Percentiles rank a stretch among this genome's conserved stretches.
Conservation (phyloP, 1,140 invertebrate genomes). For the Agraylea sexmaculata region DNA sequence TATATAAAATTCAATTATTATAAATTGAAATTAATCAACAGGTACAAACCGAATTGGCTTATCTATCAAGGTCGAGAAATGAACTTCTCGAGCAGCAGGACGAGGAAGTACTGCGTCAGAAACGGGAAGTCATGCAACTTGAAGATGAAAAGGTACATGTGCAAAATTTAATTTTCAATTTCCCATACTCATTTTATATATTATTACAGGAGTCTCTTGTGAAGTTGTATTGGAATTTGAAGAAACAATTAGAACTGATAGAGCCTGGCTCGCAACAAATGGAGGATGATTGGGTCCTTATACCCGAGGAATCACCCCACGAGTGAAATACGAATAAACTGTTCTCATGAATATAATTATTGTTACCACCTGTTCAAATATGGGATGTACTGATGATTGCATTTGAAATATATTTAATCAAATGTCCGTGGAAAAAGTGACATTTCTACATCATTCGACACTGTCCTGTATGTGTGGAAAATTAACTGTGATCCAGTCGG, state of each 20-base stretch:
- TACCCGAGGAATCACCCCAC: conserved; percentile 31
- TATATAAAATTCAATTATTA: not conserved
- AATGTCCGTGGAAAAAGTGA: too few relatives aligned
- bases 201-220: conserved; percentile 45
- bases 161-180: conserved; percentile 6
- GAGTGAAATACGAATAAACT: conserved; percentile 26
- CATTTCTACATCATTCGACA: too few relatives aligned
- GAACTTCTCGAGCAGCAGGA: conserved; percentile 53
- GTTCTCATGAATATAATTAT: not conserved
- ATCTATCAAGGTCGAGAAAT: conserved; percentile 54
- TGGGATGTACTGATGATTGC: too few relatives aligned
- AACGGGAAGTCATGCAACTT: conserved; percentile 49
- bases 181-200: conserved; percentile 7
- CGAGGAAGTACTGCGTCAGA: conserved; percentile 46
- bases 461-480: too few relatives aligned
- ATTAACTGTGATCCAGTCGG: too few relatives aligned
- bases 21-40: conserved; percentile 30
- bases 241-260: conserved; percentile 47
- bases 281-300: conserved; percentile 33
- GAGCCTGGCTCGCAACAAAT: conserved; percentile 26
- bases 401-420: too few relatives aligned
- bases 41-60: conserved; percentile 66
- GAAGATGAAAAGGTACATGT: conserved; percentile 56
- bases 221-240: conserved; percentile 50
- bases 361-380: too few relatives aligned